phyloP scores from a whole-genome alignment of 1,140 invertebrate genomes.

The Proctacanthus coquilletti region DNA sequence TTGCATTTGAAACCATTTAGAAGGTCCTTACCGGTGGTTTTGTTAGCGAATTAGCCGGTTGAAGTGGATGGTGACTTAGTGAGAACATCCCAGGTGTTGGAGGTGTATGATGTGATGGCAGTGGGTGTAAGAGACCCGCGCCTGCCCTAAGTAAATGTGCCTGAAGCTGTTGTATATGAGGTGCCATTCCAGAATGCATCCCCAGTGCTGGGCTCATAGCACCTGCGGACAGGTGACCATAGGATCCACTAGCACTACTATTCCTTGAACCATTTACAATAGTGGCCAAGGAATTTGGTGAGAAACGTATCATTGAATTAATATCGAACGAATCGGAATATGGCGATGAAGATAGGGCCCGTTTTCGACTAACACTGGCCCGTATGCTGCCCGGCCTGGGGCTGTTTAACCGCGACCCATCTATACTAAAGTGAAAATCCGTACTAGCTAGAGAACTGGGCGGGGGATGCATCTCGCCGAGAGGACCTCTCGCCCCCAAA shows the following conservation, averaged over 20 bases:
- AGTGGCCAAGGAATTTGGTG: constrained; percentile 83
- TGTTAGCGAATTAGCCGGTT: not conserved
- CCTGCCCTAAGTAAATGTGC: constrained; percentile 52
- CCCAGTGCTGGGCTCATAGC: constrained; percentile 36
- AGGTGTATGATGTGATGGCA: constrained; percentile 34
- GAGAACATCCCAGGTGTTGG: constrained; percentile 31
- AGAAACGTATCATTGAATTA: constrained; percentile 87
- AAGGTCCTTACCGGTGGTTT: constrained; percentile 2
- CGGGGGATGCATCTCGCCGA: constrained; percentile 29
- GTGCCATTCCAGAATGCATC: constrained; percentile 43
- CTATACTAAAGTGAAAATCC: constrained; percentile 56
- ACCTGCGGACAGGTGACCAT: constrained; percentile 84
- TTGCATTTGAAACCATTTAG: not conserved
- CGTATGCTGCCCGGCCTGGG: constrained; percentile 37
- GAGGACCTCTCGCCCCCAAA: constrained; percentile 14
- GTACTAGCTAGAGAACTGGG: constrained; percentile 51
- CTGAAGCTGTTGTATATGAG: constrained; percentile 60
- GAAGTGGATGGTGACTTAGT: constrained; percentile 27
- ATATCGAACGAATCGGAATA: constrained; percentile 90
- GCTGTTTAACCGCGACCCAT: constrained; percentile 38
- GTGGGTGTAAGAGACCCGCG: constrained; percentile 39
- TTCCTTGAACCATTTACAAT: constrained; percentile 76
- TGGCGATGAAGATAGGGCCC: constrained; percentile 84
- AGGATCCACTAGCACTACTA: constrained; percentile 78
- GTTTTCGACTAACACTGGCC: constrained; percentile 63